Percentiles rank a stretch among this genome's conserved stretches.
Conservation (phyloP, 2,888 invertebrate genomes). For the Ypsolopha scabrella region DNA sequence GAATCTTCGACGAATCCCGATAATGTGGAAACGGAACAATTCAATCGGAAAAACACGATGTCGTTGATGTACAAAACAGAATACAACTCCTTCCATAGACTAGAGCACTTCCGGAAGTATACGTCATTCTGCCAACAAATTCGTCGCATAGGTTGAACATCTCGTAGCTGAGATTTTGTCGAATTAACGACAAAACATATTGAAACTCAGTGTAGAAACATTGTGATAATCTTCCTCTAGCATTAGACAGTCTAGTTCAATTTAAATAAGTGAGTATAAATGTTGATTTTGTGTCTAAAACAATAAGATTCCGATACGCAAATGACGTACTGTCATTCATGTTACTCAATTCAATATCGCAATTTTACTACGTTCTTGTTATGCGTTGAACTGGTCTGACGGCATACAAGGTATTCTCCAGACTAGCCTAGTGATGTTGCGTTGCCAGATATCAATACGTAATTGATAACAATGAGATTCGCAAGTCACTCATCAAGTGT, state of each 20-base stretch:
- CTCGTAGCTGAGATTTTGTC: conserved; percentile 42
- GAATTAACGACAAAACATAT: conserved; percentile 52
- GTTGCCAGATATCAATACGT: conserved; percentile 25
- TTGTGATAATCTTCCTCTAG: conserved; percentile 62
- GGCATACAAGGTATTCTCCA: conserved; percentile 20
- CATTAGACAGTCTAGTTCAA: conserved; percentile 60
- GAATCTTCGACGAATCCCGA: too few relatives aligned
- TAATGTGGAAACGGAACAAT: too few relatives aligned
- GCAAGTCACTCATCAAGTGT: conserved; percentile 50
- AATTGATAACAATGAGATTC: conserved; percentile 34
- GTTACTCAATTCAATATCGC: conserved; percentile 57
- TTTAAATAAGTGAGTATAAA: conserved; percentile 59
- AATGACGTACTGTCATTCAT: conserved; percentile 59
- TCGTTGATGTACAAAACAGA: neutral
- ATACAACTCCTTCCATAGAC: conserved; percentile 18
- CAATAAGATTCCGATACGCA: conserved; percentile 41
- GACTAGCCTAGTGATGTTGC: conserved; percentile 18
- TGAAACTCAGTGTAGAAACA: conserved; percentile 51
- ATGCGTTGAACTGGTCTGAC: conserved; percentile 21
- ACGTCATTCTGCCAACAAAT: conserved; percentile 66
- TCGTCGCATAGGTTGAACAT: conserved; percentile 28
- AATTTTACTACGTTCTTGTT: conserved; percentile 35
- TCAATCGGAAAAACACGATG: too few relatives aligned
- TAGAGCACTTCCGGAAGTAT: conserved; percentile 57
- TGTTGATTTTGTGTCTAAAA: conserved; percentile 22